phyloP scores from a whole-genome alignment of 2,797 vertebrate species.

The Anguilla marmorata region DNA sequence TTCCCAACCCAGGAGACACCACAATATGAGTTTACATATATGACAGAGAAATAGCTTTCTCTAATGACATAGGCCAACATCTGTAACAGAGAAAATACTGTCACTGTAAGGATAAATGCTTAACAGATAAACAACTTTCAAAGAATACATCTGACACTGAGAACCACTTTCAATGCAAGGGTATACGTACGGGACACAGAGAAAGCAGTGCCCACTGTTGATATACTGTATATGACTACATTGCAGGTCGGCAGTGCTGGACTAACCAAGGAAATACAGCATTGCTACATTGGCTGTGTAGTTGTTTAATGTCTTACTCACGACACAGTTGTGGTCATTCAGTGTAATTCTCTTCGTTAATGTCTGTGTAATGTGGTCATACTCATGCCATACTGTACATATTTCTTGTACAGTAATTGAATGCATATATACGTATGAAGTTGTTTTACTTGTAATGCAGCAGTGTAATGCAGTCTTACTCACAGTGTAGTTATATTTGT shows the following conservation, averaged over 20 bases:
- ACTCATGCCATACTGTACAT: constrained; percentile 78
- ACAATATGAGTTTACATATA: too few species aligned
- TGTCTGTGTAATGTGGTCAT: background rate
- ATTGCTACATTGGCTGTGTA: too few species aligned
- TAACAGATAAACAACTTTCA: too few species aligned
- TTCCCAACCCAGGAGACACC: too few species aligned
- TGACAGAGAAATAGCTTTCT: too few species aligned
- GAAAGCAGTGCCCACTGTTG: background rate
- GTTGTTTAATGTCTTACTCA: background rate
- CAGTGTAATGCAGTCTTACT: constrained; percentile 52
- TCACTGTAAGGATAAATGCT: too few species aligned
- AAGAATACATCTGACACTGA: too few species aligned
- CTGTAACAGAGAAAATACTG: too few species aligned
- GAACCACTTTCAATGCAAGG: background rate
- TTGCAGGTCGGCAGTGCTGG: too few species aligned
- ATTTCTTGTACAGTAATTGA: constrained; percentile 71
- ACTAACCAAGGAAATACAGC: too few species aligned
- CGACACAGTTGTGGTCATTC: background rate
- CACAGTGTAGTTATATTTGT: constrained; percentile 90
- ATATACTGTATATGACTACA: too few species aligned
- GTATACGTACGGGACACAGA: background rate
- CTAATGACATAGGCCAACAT: too few species aligned
- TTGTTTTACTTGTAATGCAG: constrained; percentile 80
- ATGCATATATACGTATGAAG: constrained; percentile 71
- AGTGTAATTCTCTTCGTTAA: background rate